A percentile compares a stretch with the other conserved stretches of the same genome.
Conservation (phyloP, 2,888 invertebrate genomes). For the Listrodromus nycthemerus region DNA sequence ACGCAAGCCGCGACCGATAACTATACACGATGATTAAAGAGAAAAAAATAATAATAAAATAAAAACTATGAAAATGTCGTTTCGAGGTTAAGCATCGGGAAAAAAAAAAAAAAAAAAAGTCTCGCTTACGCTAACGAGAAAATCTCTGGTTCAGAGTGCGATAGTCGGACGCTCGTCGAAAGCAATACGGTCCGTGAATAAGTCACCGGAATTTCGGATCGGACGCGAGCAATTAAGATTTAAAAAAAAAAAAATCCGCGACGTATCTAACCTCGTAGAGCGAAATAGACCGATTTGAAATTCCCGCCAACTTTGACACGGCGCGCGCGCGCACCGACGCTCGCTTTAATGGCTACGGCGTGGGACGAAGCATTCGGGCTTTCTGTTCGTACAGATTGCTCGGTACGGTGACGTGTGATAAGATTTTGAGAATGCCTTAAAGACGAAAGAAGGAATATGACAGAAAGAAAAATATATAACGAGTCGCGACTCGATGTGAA, state of each 20-base stretch:
- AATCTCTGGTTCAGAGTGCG: neutral
- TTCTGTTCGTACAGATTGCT: conserved; percentile 19
- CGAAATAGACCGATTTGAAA: neutral
- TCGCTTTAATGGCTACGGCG: neutral
- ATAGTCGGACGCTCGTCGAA: conserved; percentile 11
- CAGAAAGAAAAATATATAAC: conserved; percentile 1
- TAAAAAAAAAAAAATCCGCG: too few species aligned
- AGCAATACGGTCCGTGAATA: conserved; percentile 6
- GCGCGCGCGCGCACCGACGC: neutral
- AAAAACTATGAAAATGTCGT: neutral
- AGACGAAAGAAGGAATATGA: neutral
- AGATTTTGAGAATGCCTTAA: conserved; percentile 52
- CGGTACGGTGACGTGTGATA: conserved; percentile 44
- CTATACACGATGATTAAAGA: conserved; percentile 29
- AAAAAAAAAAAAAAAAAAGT: neutral
- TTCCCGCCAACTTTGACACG: conserved; percentile 15
- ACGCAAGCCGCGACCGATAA: conserved; percentile 74
- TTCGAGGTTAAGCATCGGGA: conserved; percentile 9
- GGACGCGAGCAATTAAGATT: too few species aligned
- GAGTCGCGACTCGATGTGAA: neutral
- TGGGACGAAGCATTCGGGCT: neutral
- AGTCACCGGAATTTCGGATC: neutral
- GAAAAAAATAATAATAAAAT: too few species aligned
- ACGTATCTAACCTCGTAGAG: too few species aligned
- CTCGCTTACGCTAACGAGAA: too few species aligned